phyloP scores from a whole-genome alignment of 2,113 vertebrate genomes.

The Chionis minor region DNA sequence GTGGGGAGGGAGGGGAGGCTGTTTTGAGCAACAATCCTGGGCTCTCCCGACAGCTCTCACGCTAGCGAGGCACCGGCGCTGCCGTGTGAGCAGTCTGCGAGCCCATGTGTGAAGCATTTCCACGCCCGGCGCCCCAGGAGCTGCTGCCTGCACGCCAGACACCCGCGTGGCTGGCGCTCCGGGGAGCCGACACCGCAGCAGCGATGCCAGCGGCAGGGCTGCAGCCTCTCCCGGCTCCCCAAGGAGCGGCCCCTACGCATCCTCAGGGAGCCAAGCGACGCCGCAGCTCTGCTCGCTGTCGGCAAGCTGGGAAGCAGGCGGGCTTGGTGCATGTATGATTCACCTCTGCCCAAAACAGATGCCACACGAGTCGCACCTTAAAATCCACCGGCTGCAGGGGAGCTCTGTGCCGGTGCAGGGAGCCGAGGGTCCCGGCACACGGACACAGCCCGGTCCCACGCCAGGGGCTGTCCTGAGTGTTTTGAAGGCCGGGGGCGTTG shows the following conservation, averaged over 20 bases:
- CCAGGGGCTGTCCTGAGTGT: neutral
- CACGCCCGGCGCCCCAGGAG: neutral
- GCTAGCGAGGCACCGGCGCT: neutral
- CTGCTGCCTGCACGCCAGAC: neutral
- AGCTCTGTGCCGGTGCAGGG: no score
- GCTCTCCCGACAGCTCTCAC: neutral
- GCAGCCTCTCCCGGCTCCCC: neutral
- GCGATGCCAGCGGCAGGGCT: neutral
- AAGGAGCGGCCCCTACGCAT: neutral
- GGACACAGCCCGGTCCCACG: neutral
- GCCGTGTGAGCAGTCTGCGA: neutral
- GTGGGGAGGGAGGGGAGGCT: neutral
- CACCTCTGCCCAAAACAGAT: neutral
- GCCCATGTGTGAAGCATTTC: neutral
- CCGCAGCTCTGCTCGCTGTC: neutral
- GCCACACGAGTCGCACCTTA: accelerated
- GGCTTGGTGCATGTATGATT: accelerated
- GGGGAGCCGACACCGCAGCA: neutral
- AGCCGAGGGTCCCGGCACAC: neutral
- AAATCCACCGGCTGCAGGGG: neutral
- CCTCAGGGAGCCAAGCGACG: neutral
- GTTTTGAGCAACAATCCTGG: neutral
- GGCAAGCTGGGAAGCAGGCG: neutral
- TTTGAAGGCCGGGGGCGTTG: accelerated
- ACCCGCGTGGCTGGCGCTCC: neutral